Evolutionary conservation across 2,113 vertebrate genomes (phyloP).

Genomic region (Boulengeromyrus knoepffleri): DNA sequence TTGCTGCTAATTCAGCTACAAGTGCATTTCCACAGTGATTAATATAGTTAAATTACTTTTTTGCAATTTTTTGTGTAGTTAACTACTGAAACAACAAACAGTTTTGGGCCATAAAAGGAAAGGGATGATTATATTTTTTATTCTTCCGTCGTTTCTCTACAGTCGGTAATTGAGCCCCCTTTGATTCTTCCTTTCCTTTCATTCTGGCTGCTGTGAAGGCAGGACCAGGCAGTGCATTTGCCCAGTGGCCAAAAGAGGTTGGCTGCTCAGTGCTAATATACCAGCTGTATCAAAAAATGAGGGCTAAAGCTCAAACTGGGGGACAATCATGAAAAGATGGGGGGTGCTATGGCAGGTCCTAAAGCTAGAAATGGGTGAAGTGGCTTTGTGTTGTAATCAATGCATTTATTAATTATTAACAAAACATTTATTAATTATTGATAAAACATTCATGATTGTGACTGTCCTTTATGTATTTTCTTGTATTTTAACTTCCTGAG

Average conservation of each 20-base stretch:
- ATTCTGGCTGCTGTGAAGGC: background rate
- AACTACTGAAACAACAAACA: background rate
- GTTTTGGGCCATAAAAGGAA: background rate
- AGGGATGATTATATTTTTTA: background rate
- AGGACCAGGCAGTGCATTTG: background rate
- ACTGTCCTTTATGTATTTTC: background rate
- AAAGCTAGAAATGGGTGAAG: background rate
- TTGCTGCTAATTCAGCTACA: background rate
- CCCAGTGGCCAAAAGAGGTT: background rate
- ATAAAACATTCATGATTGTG: background rate
- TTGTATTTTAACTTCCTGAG: background rate
- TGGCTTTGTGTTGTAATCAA: background rate
- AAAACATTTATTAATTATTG: too few species aligned
- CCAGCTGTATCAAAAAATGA: background rate
- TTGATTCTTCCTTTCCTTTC: background rate
- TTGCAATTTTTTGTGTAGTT: background rate
- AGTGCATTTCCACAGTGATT: background rate
- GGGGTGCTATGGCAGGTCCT: background rate
- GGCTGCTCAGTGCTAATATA: background rate
- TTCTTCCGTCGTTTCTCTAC: background rate
- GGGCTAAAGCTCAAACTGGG: too few species aligned
- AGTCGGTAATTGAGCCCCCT: background rate
- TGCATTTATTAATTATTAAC: background rate
- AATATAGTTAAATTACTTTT: background rate
- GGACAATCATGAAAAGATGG: too few species aligned